Percentiles rank a stretch among this genome's conserved stretches.
These are phyloP conservation scores for Tolmerus cingulatus DNA, from an alignment of 2,888 invertebrate species.

Conservation along the genomic window DNA sequence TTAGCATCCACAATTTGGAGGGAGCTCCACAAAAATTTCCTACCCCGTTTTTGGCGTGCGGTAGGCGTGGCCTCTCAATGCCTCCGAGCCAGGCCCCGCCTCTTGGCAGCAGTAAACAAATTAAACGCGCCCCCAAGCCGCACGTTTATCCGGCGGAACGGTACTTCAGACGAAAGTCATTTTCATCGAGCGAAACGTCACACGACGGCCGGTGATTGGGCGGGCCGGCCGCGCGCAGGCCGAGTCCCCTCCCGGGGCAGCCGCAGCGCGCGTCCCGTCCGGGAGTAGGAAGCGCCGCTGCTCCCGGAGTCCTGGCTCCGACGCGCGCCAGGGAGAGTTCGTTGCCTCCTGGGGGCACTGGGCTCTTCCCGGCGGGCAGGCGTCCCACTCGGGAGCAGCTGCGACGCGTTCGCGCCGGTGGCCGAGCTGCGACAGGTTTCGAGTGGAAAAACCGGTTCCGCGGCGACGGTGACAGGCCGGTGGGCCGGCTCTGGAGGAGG, in stretches of 20 bases:
- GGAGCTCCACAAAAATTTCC: slow-evolving; percentile 8
- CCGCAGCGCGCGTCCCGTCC: neutral
- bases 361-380: neutral
- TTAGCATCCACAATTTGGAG: slow-evolving; percentile 44
- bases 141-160: neutral
- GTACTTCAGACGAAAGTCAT: neutral
- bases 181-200: slow-evolving; percentile 22
- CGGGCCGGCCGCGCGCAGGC: neutral
- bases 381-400: slow-evolving; percentile 25
- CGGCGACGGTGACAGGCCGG: neutral
- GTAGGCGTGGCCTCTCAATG: neutral
- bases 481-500: slow-evolving; percentile 4
- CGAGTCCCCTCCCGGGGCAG: slow-evolving; percentile 3
- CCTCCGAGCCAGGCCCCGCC: neutral
- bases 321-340: neutral
- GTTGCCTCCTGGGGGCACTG: slow-evolving; percentile 25
- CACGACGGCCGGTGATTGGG: neutral
- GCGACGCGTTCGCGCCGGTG: neutral
- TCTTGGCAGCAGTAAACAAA: slow-evolving; percentile 3
- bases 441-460: slow-evolving; percentile 36
- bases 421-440: neutral
- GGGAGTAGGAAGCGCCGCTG: neutral
- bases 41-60: neutral
- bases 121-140: slow-evolving; percentile 19
- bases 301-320: neutral